Conservation (phyloP, 2,888 invertebrate genomes). For the Ormyrus labotus region DNA sequence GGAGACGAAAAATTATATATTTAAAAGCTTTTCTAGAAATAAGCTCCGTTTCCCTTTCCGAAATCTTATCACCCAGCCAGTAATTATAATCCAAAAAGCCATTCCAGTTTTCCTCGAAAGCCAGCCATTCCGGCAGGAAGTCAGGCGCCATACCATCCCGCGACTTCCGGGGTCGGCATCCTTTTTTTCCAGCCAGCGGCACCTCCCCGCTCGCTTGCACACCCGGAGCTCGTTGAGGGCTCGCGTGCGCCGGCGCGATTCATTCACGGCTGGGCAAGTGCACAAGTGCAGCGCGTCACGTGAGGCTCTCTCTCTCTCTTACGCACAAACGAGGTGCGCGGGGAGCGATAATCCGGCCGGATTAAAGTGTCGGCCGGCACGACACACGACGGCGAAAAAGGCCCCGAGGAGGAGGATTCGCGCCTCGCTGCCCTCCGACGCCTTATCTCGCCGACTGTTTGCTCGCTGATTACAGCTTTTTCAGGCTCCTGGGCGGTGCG, state of each 20-base stretch:
- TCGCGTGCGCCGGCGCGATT: background rate
- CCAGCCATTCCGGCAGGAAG: too few relatives aligned
- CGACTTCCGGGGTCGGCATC: background rate
- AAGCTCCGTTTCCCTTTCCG: too few relatives aligned
- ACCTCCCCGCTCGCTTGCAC: background rate
- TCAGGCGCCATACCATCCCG: too few relatives aligned
- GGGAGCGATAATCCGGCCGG: constrained; percentile 17
- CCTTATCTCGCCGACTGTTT: background rate
- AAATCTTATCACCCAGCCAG: too few relatives aligned
- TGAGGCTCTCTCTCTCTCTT: background rate
- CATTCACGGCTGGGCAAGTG: background rate
- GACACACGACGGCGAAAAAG: constrained; percentile 7
- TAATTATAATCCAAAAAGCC: too few relatives aligned
- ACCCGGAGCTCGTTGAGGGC: background rate
- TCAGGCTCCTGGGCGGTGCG: too few relatives aligned
- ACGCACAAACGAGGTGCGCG: background rate
- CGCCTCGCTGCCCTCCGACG: background rate
- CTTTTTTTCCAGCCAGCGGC: background rate
- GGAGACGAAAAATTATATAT: too few relatives aligned
- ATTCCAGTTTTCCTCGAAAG: too few relatives aligned
- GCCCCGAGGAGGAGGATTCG: background rate
- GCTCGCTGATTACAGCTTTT: background rate
- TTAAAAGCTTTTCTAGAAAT: too few relatives aligned
- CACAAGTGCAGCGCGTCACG: background rate
- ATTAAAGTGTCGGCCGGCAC: constrained; percentile 48